A percentile compares a stretch with the other conserved stretches of the same genome.
These are phyloP conservation scores for Pelobates cultripes DNA, from an alignment of 2,797 vertebrate species.

Conservation along the genomic window DNA sequence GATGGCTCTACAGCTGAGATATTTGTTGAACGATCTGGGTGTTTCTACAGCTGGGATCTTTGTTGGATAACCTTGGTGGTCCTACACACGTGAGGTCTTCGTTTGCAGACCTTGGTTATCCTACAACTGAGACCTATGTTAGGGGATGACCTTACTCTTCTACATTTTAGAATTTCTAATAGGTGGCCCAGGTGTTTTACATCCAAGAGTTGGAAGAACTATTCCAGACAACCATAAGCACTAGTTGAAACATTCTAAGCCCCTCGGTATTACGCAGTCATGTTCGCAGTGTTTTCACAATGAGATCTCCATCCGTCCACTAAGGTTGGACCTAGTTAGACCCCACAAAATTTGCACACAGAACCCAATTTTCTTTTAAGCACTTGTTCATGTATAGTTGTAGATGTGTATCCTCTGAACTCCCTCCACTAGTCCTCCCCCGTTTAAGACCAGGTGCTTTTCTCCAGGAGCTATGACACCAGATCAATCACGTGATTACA, in stretches of 20 bases:
- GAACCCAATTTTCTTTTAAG: conserved; percentile 22
- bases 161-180: conserved; percentile 7
- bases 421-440: not conserved
- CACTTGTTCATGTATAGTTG: conserved; percentile 25
- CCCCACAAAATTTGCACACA: conserved; percentile 41
- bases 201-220: not conserved
- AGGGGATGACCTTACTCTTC: not conserved
- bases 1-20: not conserved
- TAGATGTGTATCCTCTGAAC: conserved; percentile 28
- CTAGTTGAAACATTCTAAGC: not conserved
- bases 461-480: not conserved
- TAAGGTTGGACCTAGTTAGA: conserved; percentile 21
- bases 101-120: no score
- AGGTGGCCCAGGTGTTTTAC: conserved; percentile 7
- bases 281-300: not conserved
- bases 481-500: not conserved
- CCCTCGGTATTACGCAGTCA: not conserved
- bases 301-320: not conserved
- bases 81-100: no score
- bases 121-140: no score
- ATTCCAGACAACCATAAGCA: not conserved
- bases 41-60: not conserved
- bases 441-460: not conserved
- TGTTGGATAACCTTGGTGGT: not conserved
- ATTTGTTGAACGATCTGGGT: not conserved